Evolutionary conservation across 2,113 vertebrate species (phyloP), one percentile per base, ranked within the genome.

Genomic region (Ciconia maguari): DNA sequence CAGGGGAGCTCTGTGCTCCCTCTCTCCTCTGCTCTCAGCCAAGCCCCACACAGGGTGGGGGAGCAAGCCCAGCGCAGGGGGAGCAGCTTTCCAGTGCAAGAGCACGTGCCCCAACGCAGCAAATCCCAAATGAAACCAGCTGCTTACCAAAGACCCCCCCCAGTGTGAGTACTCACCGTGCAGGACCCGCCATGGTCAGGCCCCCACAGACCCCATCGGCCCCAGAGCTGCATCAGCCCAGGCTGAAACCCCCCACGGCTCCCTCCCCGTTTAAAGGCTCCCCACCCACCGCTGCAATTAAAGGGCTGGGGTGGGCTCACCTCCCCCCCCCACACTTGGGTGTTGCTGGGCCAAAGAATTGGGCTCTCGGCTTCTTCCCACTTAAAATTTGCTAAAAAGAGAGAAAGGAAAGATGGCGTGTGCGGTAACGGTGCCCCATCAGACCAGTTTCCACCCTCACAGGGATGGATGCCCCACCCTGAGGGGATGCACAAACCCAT

Each of bases 381-480:
- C 18, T n/a, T 42, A 7, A 66, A 58, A 27, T 32, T 17, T 16
- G 4, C 69, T 69, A 32, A 19, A 52, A 48, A 75, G 72, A 66
- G 72, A 25, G 24, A 22, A 76, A 29, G 58, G 27, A 22, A n/a
- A 57, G 58, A 12, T 7, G 26, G 32, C 41, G 8, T 0, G 26
- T 25, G 69, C 1, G 0, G 29, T 6, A 13, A 25, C 3, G 2
- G 44, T 70, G 2, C 34, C 36, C 48, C 55, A 3, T 3, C 3
- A 17, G 54, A 10, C 62, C 26, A 0, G 0, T 11, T 54, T 41
- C 26, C 72, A 61, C 14, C 16, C 49, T 51, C 16, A 2, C 0
- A 1, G n/a, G 1, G 36, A 4, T 4, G 38, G 13, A 7, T 60
- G 57, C 17, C 25, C 18, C 58, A 7, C 10, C 10, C 16, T 8